Evolutionary conservation across 2,113 vertebrate genomes (phyloP).

Genomic region (Periophthalmodon schlosseri): DNA sequence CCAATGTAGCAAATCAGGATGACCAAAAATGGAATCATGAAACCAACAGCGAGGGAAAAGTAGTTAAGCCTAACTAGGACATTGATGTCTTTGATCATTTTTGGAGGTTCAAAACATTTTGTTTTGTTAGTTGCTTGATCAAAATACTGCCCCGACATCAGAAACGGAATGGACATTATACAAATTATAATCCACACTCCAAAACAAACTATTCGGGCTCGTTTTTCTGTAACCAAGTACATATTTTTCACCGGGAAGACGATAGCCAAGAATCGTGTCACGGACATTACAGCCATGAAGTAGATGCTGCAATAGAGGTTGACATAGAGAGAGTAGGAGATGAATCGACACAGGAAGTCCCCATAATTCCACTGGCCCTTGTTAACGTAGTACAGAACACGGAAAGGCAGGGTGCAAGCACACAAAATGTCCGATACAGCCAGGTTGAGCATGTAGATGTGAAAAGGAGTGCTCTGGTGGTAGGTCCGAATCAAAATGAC

Average conservation of each 20-base stretch:
- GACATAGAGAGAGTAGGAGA: conserved; percentile 89
- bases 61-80: conserved; percentile 81
- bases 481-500: conserved; percentile 82
- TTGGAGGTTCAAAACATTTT: conserved; percentile 92
- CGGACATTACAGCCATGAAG: conserved; percentile 95
- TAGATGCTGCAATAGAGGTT: conserved; percentile 97
- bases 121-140: conserved; percentile 78
- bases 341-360: conserved; percentile 88
- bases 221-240: conserved; percentile 79
- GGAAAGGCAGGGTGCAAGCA: conserved; percentile 88
- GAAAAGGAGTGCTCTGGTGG: conserved; percentile 84
- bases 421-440: conserved; percentile 90
- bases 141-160: conserved; percentile 71
- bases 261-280: conserved; percentile 93
- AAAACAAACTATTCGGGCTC: conserved; percentile 78
- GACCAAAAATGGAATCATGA: conserved; percentile 84
- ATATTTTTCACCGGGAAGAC: conserved; percentile 91
- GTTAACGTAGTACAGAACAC: conserved; percentile 87
- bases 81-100: neutral
- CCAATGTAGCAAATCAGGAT: conserved; percentile 90
- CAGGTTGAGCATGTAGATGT: conserved; percentile 94
- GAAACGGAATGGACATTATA: conserved; percentile 83
- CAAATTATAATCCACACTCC: conserved; percentile 90
- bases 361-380: conserved; percentile 87
- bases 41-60: conserved; percentile 84